A percentile compares a stretch with the other conserved stretches of the same genome.
Evolutionary conservation across 2,113 vertebrate species (phyloP).

Genomic region (Daboia siamensis): DNA sequence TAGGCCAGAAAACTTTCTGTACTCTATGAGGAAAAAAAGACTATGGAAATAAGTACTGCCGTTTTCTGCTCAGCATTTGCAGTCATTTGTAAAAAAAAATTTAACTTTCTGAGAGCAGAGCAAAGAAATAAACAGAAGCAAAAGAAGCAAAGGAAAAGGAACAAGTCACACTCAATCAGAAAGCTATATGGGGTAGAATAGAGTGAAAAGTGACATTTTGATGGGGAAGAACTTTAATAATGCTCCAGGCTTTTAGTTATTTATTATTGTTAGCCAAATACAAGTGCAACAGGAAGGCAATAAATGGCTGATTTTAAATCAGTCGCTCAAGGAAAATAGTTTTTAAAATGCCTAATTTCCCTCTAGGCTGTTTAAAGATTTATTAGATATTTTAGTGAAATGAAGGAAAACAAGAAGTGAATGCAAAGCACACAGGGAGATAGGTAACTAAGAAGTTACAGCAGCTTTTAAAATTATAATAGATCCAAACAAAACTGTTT

Average conservation of each 20-base stretch:
- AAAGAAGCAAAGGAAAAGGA: neutral
- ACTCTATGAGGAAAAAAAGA: neutral
- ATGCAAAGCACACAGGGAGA: neutral
- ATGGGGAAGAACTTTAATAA: neutral
- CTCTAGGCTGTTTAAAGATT: neutral
- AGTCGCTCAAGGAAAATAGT: neutral
- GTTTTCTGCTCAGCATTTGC: neutral
- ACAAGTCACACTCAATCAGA: accelerated
- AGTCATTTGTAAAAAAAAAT: conserved; percentile 11
- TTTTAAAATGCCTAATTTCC: neutral
- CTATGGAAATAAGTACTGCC: neutral
- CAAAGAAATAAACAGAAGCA: conserved; percentile 6
- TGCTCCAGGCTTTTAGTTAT: neutral
- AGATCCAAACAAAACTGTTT: neutral
- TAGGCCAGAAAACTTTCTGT: neutral
- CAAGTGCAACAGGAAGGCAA: neutral
- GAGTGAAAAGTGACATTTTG: neutral
- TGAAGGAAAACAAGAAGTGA: neutral
- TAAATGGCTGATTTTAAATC: neutral
- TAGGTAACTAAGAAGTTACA: neutral
- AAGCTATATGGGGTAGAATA: neutral
- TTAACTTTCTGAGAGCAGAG: neutral
- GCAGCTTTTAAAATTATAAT: neutral
- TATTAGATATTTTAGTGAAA: accelerated
- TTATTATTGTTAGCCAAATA: neutral